Conservation (phyloP, 2,888 invertebrate genomes). For the Empis livida region DNA sequence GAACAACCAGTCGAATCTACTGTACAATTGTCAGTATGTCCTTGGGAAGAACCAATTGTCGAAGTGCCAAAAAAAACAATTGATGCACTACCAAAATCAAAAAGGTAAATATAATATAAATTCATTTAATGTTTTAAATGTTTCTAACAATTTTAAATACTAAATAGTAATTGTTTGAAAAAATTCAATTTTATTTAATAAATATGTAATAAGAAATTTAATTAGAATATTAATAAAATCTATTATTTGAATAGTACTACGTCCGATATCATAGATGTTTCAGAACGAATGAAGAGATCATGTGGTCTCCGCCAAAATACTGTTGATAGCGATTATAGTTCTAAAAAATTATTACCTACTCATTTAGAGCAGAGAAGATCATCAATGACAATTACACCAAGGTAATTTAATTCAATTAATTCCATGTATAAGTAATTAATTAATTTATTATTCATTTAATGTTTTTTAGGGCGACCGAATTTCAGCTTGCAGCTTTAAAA, state of each 20-base stretch:
- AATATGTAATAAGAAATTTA: no score
- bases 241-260: constrained; percentile 19
- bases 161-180: no score
- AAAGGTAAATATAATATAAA: no score
- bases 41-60: constrained; percentile 22
- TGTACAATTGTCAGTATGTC: constrained; percentile 25
- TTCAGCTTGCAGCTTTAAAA: background rate
- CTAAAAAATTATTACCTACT: constrained; percentile 29
- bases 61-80: background rate
- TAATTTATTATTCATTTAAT: background rate
- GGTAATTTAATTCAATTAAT: constrained; percentile 18
- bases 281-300: constrained; percentile 48
- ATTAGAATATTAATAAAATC: no score
- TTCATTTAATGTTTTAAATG: no score
- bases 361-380: constrained; percentile 32
- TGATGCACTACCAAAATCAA: background rate
- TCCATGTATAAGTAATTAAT: no score
- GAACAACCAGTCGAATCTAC: constrained; percentile 12
- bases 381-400: constrained; percentile 30
- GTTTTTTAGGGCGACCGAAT: background rate
- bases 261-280: constrained; percentile 56
- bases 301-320: constrained; percentile 54
- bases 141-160: no score
- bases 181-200: no score
- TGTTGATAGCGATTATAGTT: constrained; percentile 46